These are phyloP conservation scores for Argyrosomus japonicus DNA, from an alignment of 2,113 vertebrate genomes.

Conservation along the genomic window DNA sequence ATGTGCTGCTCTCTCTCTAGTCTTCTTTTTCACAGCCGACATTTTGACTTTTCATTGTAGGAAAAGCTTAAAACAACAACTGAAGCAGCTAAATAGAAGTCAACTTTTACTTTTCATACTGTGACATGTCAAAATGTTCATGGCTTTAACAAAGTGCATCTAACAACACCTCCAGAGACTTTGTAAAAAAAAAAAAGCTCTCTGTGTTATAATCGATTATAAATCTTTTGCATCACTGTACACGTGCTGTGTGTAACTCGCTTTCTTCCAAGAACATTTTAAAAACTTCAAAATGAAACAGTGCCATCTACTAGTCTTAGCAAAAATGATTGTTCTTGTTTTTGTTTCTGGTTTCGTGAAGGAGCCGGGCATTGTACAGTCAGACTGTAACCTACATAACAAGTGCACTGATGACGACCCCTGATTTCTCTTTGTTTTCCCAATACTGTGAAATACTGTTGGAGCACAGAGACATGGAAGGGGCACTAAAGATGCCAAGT, in stretches of 20 bases:
- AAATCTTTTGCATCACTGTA: not conserved
- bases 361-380: slow-evolving; percentile 18
- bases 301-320: slow-evolving; percentile 35
- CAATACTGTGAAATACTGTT: slow-evolving; percentile 1
- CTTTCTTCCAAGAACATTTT: not conserved
- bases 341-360: slow-evolving; percentile 14
- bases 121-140: not conserved
- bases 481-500: slow-evolving; percentile 29
- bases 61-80: not conserved
- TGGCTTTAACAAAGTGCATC: not conserved
- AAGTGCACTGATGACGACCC: slow-evolving; percentile 51
- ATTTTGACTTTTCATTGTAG: not conserved
- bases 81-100: not conserved
- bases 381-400: slow-evolving; percentile 12
- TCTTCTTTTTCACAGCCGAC: not conserved
- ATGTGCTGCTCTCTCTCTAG: not conserved
- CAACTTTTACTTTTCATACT: slow-evolving; percentile 1
- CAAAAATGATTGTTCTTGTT: not conserved
- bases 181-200: not conserved
- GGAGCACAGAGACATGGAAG: slow-evolving; percentile 17
- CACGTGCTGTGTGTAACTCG: not conserved
- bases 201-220: not conserved
- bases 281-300: not conserved
- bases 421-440: slow-evolving; percentile 8
- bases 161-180: not conserved